These are phyloP conservation scores for Tanytarsus gracilentus DNA, from an alignment of 2,888 invertebrate species.

Conservation along the genomic window DNA sequence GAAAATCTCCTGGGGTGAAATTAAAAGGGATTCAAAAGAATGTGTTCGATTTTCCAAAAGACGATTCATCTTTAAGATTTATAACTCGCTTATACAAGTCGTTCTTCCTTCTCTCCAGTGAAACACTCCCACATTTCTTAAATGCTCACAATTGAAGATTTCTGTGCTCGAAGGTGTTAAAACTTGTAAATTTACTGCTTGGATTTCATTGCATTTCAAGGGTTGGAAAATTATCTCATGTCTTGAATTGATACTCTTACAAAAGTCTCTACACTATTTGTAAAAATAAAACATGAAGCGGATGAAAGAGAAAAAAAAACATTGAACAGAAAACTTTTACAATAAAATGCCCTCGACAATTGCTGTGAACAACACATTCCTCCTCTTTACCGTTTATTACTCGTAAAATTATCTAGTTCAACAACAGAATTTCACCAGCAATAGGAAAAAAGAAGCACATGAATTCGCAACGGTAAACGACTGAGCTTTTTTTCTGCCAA, in stretches of 20 bases:
- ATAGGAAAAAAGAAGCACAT: background rate
- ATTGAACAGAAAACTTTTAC: background rate
- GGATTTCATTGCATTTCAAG: background rate
- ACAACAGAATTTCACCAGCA: conserved; percentile 9
- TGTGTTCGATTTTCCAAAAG: conserved; percentile 25
- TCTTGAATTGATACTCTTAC: too few species aligned
- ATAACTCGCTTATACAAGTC: conserved; percentile 18
- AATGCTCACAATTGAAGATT: background rate
- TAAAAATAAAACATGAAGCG: background rate
- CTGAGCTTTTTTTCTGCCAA: background rate
- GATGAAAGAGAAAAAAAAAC: background rate
- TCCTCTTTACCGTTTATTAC: conserved; percentile 20
- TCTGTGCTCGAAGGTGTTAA: conserved; percentile 12
- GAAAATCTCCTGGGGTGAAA: conserved; percentile 24
- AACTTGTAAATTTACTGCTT: conserved; percentile 27
- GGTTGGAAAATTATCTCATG: background rate
- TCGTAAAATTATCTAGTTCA: conserved; percentile 23
- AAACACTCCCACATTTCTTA: conserved; percentile 13
- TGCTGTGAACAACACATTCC: background rate
- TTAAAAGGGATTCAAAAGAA: conserved; percentile 16
- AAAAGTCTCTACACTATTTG: background rate
- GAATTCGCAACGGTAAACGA: conserved; percentile 15
- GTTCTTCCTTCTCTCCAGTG: conserved; percentile 16
- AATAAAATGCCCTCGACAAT: conserved; percentile 28
- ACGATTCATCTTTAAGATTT: conserved; percentile 29